Conservation (phyloP, 2,113 vertebrate genomes). For the Orthonyx spaldingii region DNA sequence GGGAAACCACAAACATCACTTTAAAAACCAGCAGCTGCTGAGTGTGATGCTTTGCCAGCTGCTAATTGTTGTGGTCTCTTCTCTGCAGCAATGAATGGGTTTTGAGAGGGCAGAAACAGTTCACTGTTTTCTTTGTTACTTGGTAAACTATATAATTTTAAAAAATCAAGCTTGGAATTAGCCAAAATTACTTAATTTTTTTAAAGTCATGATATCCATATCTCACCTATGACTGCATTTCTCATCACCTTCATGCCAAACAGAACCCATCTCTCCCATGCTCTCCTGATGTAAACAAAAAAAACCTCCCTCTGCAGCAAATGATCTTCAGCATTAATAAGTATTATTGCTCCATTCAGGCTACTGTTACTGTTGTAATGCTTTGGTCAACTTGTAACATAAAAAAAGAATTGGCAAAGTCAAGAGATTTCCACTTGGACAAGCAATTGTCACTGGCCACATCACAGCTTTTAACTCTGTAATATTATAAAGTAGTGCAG, state of each 20-base stretch:
- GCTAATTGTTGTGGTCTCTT: slow-evolving; percentile 1
- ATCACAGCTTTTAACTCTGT: neutral
- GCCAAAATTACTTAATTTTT: neutral
- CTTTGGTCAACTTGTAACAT: neutral
- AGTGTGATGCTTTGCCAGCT: neutral
- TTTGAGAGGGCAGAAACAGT: neutral
- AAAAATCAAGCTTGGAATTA: neutral
- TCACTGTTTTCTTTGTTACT: neutral
- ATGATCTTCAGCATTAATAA: neutral
- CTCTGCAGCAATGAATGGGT: neutral
- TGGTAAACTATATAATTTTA: neutral
- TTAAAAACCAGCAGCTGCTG: neutral
- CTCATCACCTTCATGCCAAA: neutral
- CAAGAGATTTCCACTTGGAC: neutral
- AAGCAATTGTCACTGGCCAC: neutral
- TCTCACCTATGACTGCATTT: neutral
- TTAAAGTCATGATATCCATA: neutral
- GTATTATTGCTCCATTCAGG: neutral
- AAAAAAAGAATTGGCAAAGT: neutral
- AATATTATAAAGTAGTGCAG: neutral
- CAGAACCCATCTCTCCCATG: neutral
- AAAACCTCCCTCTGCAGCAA: neutral
- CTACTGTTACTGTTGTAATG: neutral
- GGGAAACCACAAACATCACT: slow-evolving; percentile 1
- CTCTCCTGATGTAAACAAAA: neutral